Evolutionary conservation across 2,888 invertebrate species (phyloP), one percentile per base, ranked within the genome.

Genomic region (Tetropium fuscum): DNA sequence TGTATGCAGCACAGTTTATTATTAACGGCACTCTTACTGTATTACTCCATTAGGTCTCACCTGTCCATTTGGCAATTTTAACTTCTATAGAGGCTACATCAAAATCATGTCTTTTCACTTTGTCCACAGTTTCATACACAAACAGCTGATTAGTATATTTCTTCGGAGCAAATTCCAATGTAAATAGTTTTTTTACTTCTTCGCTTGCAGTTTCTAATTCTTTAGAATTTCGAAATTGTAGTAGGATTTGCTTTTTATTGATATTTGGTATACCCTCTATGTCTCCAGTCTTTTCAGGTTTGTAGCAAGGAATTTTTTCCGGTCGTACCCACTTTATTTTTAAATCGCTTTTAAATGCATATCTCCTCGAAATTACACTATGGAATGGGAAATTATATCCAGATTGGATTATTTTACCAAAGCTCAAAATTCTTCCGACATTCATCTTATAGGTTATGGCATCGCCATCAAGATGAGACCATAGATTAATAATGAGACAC

Each of bases 311-410:
- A 13, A 92, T 84, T 76, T 88, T 88, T 19, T 87, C 87, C 0
- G 94, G 94, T 19, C 88, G 84, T 3, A 87, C 84, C 93, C 93
- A 94, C 84, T 90, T 90, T 40, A 94, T 89, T 80, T 91, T 89
- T 25, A 92, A 81, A 72, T 88, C 86, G 20, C 88, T 87, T 78
- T 92, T 92, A 69, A 90, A 84, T 63, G 89, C 73, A 82, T 82
- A 76, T 78, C 69, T 66, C 74, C 83, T 53, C 6, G 16, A 40
- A 30, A 58, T 10, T 16, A 51, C 13, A 41, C n/a, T n/a, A n/a
- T n/a, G n/a, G n/a, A n/a, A n/a, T n/a, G n/a, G n/a, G n/a, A n/a
- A n/a, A n/a, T n/a, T n/a, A n/a, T n/a, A n/a, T n/a, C n/a, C n/a
- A n/a, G n/a, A n/a, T n/a, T n/a, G n/a, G n/a, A n/a, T n/a, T n/a